Base-by-base conservation (phyloP, 1,140 invertebrate genomes). In the Tetramorium simillimum region DNA sequence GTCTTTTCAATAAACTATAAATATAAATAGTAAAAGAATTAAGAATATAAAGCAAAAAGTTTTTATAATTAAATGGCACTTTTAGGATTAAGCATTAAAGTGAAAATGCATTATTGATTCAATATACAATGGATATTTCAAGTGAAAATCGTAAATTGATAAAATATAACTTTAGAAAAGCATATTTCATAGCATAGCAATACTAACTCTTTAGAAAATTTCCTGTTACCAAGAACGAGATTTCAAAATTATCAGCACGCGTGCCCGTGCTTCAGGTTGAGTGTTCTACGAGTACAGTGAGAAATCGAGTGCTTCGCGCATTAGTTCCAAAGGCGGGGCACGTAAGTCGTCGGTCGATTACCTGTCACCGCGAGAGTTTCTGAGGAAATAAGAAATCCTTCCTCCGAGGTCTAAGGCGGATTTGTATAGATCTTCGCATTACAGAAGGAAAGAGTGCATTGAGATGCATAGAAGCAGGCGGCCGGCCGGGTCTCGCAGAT, bases 361-460 rank as follows among this genome's bases (percentile, higher is more conserved):
- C 84, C 63, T 86, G 88, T 90, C 75, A 81, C 65, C 62, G 86
- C 65, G 67, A 49, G 88, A 81, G 84, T 58, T 90, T 67, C 88
- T 56, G 80, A 80, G 85, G 88, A 90, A 90, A 90, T 90, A 90
- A 86, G 88, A 90, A 90, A 86, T 89, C 60, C 70, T 63, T 53
- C 72, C 28, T 37, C 40, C 43, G 28, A 18, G 21, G 2, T 72
- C 65, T 73, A 84, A 67, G 51, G 60, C 46, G 69, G 78, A 85
- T 90, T 90, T 90, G 85, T 90, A 85, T 72, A 85, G 86, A 89
- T 89, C 72, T 56, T 60, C 73, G 21, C 60, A 40, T 37, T 43
- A 7, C 28, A 46, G 60, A 60, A 60, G 72, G 37, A 7, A 16
- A 40, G 62, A 43, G 51, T 63, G 75, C 80, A 90, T 90, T 90